Percentiles rank a stretch among this genome's conserved stretches.
Evolutionary conservation across 2,797 vertebrate species (phyloP).

Genomic region (Cyprinella venusta): DNA sequence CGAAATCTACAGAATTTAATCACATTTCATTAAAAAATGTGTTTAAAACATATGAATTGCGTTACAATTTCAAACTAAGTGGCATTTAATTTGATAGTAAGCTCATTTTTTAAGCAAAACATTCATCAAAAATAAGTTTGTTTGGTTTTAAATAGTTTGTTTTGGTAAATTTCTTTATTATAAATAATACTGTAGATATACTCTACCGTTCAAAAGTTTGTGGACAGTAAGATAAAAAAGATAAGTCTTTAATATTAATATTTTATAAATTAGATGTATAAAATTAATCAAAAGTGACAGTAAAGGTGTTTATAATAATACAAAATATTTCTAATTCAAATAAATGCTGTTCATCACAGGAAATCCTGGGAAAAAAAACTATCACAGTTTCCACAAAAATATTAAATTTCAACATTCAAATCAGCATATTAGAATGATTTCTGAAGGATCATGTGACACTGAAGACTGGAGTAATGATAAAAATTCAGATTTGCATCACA

Average conservation of each 20-base stretch:
- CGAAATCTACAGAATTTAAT: background rate
- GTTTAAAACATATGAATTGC: background rate
- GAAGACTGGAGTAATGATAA: background rate
- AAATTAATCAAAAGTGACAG: background rate
- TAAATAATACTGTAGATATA: background rate
- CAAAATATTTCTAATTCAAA: background rate
- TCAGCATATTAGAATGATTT: background rate
- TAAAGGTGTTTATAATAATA: background rate
- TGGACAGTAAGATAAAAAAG: background rate
- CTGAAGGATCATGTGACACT: conserved; percentile 1
- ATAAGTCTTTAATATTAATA: background rate
- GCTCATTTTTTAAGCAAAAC: background rate
- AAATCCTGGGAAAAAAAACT: too few relatives aligned
- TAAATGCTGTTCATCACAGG: too few relatives aligned
- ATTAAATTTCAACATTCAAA: background rate
- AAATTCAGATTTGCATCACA: background rate
- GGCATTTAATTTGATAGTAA: background rate
- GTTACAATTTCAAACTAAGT: background rate
- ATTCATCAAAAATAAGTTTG: background rate
- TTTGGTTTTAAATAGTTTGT: background rate
- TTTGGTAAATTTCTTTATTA: background rate
- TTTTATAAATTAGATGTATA: background rate
- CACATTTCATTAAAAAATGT: background rate
- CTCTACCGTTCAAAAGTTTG: background rate
- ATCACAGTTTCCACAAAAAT: background rate